Evolutionary conservation across 37 sponge, comb jelly and placozoan genomes (phyloP).

Genomic region (Oscarella lobularis): DNA sequence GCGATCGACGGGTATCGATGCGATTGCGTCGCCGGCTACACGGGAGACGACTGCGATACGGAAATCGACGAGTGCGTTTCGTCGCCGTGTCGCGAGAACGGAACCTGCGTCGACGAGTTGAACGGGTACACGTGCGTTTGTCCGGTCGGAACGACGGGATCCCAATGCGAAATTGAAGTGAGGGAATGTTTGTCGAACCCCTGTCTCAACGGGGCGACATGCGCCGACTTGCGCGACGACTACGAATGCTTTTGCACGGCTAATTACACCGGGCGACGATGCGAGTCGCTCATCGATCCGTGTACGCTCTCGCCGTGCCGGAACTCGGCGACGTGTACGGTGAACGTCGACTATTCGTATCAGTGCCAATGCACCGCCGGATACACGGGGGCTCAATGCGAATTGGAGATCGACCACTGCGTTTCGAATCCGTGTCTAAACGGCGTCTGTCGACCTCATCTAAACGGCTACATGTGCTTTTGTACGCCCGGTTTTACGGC

Average conservation of each 20-base stretch:
- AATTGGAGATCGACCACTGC: background rate
- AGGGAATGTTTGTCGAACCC: constrained; percentile 1
- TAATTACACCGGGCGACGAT: constrained; percentile 6
- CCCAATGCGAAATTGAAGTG: constrained; percentile 4
- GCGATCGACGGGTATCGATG: constrained; percentile 22
- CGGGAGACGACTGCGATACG: constrained; percentile 6
- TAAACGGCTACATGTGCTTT: background rate
- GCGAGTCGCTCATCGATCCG: constrained; percentile 2
- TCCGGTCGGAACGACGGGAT: constrained; percentile 5
- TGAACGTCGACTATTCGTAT: background rate
- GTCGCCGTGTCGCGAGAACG: background rate
- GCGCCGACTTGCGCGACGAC: background rate
- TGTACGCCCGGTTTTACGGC: background rate
- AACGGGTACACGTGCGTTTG: constrained; percentile 11
- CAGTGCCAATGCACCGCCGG: constrained; percentile 2
- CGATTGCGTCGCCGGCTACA: constrained; percentile 25
- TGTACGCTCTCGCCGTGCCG: background rate
- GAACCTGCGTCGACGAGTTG: background rate
- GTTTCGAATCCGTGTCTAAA: background rate
- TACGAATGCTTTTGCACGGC: constrained; percentile 5
- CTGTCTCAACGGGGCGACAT: constrained; percentile 8
- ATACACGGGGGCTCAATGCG: background rate
- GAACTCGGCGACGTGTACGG: background rate
- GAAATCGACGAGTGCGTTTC: constrained; percentile 21
- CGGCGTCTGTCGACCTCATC: background rate